These are phyloP conservation scores for Lochmaea crataegi DNA, from an alignment of 2,888 invertebrate species.

Conservation along the genomic window DNA sequence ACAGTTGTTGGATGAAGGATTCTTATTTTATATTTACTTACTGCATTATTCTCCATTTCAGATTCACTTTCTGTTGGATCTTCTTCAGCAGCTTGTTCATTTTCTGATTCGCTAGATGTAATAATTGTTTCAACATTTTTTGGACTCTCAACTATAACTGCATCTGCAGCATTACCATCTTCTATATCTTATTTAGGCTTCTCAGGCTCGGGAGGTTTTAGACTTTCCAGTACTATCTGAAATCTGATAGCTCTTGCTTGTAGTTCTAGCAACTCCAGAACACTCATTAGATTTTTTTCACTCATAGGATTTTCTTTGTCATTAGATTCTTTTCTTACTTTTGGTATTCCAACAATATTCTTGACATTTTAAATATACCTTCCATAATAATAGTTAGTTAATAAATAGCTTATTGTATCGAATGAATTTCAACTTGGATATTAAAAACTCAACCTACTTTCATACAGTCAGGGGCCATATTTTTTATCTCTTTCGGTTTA, in stretches of 20 bases:
- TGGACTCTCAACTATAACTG: slow-evolving; percentile 58
- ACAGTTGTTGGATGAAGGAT: not conserved
- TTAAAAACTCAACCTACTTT: slow-evolving; percentile 54
- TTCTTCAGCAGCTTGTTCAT: slow-evolving; percentile 61
- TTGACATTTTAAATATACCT: no score
- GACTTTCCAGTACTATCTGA: slow-evolving; percentile 71
- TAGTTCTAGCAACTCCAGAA: slow-evolving; percentile 75
- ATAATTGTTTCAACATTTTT: slow-evolving; percentile 59
- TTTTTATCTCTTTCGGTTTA: slow-evolving; percentile 63
- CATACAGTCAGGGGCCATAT: slow-evolving; percentile 62
- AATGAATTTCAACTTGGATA: not conserved
- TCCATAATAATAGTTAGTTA: no score
- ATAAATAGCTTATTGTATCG: no score
- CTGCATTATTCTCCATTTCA: slow-evolving; percentile 21
- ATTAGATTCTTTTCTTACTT: slow-evolving; percentile 34
- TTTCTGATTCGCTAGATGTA: slow-evolving; percentile 64
- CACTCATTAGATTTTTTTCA: slow-evolving; percentile 68
- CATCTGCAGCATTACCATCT: slow-evolving; percentile 56
- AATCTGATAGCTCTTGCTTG: slow-evolving; percentile 79
- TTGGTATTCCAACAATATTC: slow-evolving; percentile 28
- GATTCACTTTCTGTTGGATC: slow-evolving; percentile 1
- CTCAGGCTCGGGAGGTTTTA: slow-evolving; percentile 48
- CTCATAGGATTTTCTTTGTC: slow-evolving; percentile 48
- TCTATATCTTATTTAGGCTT: slow-evolving; percentile 39
- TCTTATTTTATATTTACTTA: slow-evolving; percentile 15